A percentile compares a stretch with the other conserved stretches of the same genome.
Evolutionary conservation across 2,797 vertebrate genomes (phyloP).

Genomic region (Gallinago stenura): DNA sequence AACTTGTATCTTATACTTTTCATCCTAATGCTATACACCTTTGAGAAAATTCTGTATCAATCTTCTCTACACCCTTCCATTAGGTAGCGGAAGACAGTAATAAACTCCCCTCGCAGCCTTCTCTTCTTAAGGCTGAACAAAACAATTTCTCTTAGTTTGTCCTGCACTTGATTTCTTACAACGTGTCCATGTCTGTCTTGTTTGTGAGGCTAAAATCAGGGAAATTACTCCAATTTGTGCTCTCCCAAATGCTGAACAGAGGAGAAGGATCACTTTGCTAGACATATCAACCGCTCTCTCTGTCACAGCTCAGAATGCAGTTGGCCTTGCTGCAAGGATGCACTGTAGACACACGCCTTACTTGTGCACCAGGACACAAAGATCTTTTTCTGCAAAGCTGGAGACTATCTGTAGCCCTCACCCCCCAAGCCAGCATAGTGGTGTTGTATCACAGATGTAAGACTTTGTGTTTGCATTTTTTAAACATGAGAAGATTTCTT

Average conservation of each 20-base stretch:
- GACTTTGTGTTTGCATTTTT: not conserved
- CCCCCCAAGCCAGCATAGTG: not conserved
- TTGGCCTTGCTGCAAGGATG: not conserved
- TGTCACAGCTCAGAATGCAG: not conserved
- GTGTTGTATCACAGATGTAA: not conserved
- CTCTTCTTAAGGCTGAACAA: not conserved
- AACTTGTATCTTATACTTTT: not conserved
- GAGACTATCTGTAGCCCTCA: not conserved
- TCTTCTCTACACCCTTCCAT: not conserved
- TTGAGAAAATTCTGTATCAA: not conserved
- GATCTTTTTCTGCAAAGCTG: not conserved
- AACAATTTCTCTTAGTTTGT: not conserved
- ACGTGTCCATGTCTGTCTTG: not conserved
- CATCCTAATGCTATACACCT: not conserved
- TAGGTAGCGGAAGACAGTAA: not conserved
- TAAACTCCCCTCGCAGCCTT: not conserved
- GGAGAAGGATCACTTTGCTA: not conserved
- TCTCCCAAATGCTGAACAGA: not conserved
- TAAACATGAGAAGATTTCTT: not conserved
- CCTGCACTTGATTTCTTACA: not conserved
- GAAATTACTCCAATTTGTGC: too few species aligned
- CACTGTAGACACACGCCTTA: not conserved
- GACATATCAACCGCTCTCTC: not conserved
- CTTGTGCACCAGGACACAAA: not conserved
- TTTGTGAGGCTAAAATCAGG: not conserved